phyloP scores from a whole-genome alignment of 1,140 invertebrate genomes.

The Drosophila mauritiana region DNA sequence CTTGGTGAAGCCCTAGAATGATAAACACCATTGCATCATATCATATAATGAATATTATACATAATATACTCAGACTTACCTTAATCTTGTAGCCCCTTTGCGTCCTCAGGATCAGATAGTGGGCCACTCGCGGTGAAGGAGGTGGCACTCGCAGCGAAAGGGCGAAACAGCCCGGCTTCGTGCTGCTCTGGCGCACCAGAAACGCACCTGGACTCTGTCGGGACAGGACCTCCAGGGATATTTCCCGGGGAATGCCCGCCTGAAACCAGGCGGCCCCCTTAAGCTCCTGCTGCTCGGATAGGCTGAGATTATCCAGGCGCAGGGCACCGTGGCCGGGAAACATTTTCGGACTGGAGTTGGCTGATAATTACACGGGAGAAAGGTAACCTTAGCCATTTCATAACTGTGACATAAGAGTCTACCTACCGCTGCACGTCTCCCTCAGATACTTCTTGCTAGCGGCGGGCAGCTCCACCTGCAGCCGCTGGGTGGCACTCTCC shows the following conservation, averaged over 20 bases:
- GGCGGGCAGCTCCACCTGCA: constrained; percentile 65
- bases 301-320: constrained; percentile 89
- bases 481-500: constrained; percentile 69
- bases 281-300: constrained; percentile 92
- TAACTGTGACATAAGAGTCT: no score
- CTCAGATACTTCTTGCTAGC: constrained; percentile 77
- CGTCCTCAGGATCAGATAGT: constrained; percentile 97
- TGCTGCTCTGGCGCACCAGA: constrained; percentile 97
- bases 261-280: constrained; percentile 97
- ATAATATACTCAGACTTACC: constrained; percentile 86
- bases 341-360: constrained; percentile 84
- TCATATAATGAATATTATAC: not conserved
- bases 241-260: constrained; percentile 96
- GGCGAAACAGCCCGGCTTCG: constrained; percentile 97
- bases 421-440: constrained; percentile 82
- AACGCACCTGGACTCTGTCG: constrained; percentile 97
- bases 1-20: constrained; percentile 96
- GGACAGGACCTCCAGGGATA: constrained; percentile 95
- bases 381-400: no score
- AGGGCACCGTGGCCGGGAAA: constrained; percentile 88
- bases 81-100: constrained; percentile 98
- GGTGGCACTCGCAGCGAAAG: constrained; percentile 97
- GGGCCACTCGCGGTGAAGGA: constrained; percentile 95
- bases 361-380: constrained; percentile 24
- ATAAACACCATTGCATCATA: not conserved